Base-by-base conservation (phyloP, 2,113 vertebrate genomes). In the Catharus bicknelli region DNA sequence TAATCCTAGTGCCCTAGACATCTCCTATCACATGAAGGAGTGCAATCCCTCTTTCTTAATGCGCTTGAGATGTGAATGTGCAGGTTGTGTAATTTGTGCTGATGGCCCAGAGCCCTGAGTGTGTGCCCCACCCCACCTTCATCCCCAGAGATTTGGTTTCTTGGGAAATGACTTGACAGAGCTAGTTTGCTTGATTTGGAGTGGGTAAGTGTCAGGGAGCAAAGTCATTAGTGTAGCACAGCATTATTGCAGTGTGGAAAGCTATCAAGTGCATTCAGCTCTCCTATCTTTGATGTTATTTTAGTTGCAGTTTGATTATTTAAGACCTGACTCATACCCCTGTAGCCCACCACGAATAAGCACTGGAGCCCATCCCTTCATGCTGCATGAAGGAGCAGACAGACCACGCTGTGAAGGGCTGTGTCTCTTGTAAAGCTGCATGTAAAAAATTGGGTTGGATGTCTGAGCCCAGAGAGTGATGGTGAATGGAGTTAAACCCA, bases 41-140 rank as follows among this genome's bases (percentile, higher is more conserved):
- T 92, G 59, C 54, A 90, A 64, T 82, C 13, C 23, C 30, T 83
- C 79, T 64, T 86, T 81, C 86, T 79, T 91, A 95, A 96, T 88
- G 88, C 55, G 30, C 57, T 66, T 40, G 58, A 86, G 91, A 90
- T 1, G 42, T 87, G 80, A 89, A 86, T 83, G 47, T 51, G 34
- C 83, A 70, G 73, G 69, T 87, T 94, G 77, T 3, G 2, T 94
- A 94, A 94, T 92, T 80, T 68, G 59, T 89, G 61, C 63, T 94
- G 91, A 80, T 72, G 63, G 79, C 15, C 55, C 22, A 25, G 29
- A 40, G 54, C 25, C 26, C 36, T 26, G 42, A 87, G 55, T 30
- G 11, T 2, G 6, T 42, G 26, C 30, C 83, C 16, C 3, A 4
- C 43, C 73, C 43, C 36, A 55, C 58, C 21, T 51, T 57, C 42